Base-by-base conservation (phyloP, 2,888 invertebrate genomes). In the Diaperis boleti region DNA sequence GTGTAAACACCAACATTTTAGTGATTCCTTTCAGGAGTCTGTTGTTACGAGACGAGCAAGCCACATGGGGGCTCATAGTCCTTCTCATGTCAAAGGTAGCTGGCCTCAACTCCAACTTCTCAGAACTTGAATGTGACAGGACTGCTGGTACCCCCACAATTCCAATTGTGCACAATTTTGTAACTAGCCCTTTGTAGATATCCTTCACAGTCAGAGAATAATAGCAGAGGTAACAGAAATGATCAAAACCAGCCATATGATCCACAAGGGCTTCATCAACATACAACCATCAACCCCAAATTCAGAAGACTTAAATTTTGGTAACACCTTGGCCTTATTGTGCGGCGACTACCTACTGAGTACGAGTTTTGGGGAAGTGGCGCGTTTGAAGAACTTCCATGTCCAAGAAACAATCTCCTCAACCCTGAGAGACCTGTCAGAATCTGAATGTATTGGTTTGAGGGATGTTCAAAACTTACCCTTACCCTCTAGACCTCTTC, bases 151-250 rank as follows among this genome's bases (percentile, higher is more conserved):
- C 65, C 33, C 45, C n/a, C 8, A 26, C 6, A 6, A 26, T 26
- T 6, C 6, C 26, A n/a, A n/a, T n/a, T 26, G 26, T 3, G 26
- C 20, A n/a, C n/a, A n/a, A n/a, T 20, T 20, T 20, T 26, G 1
- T 5, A 8, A 26, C 2, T 10, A 33, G 11, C 11, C 2, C n/a
- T 3, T 67, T 70, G 18, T 57, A 79, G 80, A 79, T 31, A 92
- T 95, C 1, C 81, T 94, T 15, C 91, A 94, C 76, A 92, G 92
- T 67, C 95, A 96, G 81, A 85, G 94, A 65, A 91, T 91, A 1
- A 81, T 97, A 42, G 96, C 96, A 0, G 96, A 97, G 82, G 92
- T 96, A 17, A 94, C 94, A 0, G 97, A 97, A 84, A 95, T 97
- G 94, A 94, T 97, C 65, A 88, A 95, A 52, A 95, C 94, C 0